A percentile compares a stretch with the other conserved stretches of the same genome.
phyloP scores from a whole-genome alignment of 2,113 vertebrate genomes.

The Agapornis roseicollis region DNA sequence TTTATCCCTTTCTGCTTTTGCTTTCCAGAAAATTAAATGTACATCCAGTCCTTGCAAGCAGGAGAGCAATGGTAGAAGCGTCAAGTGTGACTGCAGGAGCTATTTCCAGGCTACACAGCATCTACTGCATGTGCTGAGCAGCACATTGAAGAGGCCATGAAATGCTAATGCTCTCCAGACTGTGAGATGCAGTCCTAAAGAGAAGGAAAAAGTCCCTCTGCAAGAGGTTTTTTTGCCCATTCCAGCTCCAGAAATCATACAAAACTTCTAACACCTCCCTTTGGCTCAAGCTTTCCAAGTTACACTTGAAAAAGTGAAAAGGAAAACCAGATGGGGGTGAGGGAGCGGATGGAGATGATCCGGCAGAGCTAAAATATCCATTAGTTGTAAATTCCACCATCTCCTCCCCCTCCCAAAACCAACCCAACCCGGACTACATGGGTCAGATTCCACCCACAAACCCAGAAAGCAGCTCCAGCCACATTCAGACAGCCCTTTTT shows the following conservation, averaged over 20 bases:
- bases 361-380: neutral
- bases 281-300: constrained; percentile 31
- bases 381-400: constrained; percentile 27
- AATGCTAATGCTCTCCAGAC: constrained; percentile 43
- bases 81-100: neutral
- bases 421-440: neutral
- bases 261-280: constrained; percentile 57
- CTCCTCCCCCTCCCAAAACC: neutral
- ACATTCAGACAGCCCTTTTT: constrained; percentile 26
- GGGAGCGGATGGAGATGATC: neutral
- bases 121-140: neutral
- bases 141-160: neutral
- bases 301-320: neutral
- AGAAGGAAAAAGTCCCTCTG: constrained; percentile 16
- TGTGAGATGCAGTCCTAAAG: neutral
- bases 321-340: constrained; percentile 44
- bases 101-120: constrained; percentile 28
- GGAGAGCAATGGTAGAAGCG: neutral
- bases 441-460: constrained; percentile 34
- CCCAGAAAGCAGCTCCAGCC: constrained; percentile 33
- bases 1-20: neutral
- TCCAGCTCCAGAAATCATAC: constrained; percentile 24
- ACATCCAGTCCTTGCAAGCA: neutral
- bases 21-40: neutral
- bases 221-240: neutral